Evolutionary conservation across 2,113 vertebrate genomes (phyloP).

Genomic region (Hemibagrus wyckioides): DNA sequence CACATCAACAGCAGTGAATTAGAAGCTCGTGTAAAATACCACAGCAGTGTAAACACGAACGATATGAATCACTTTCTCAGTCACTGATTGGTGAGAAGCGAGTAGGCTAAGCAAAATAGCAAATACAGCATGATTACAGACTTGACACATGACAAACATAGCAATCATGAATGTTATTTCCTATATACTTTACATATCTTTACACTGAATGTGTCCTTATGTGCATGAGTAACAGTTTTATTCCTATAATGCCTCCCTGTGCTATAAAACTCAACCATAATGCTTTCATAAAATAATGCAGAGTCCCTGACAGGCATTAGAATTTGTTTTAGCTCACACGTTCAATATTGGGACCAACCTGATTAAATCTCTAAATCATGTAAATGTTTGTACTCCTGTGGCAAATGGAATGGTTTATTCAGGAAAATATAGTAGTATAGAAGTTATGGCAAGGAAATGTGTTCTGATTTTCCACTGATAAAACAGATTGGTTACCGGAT

Average conservation of each 20-base stretch:
- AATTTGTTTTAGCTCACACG: background rate
- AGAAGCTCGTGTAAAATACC: background rate
- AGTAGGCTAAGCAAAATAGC: background rate
- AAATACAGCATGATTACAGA: background rate
- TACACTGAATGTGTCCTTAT: background rate
- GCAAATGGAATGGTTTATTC: background rate
- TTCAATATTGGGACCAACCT: background rate
- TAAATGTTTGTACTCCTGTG: background rate
- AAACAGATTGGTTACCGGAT: background rate
- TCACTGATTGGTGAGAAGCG: background rate
- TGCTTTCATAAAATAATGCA: background rate
- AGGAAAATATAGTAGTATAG: background rate
- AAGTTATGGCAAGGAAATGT: background rate
- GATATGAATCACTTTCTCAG: background rate
- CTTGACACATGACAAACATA: background rate
- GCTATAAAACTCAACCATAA: background rate
- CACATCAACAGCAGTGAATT: background rate
- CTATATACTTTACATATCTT: too few species aligned
- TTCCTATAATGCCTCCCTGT: background rate
- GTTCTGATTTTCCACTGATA: background rate
- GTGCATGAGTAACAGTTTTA: background rate
- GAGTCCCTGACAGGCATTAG: background rate
- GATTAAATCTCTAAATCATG: background rate
- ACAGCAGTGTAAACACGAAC: background rate
- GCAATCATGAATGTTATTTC: background rate